Percentiles rank a stretch among this genome's conserved stretches.
Conservation (phyloP, 2,888 invertebrate species). For the Morpho deidamia region DNA sequence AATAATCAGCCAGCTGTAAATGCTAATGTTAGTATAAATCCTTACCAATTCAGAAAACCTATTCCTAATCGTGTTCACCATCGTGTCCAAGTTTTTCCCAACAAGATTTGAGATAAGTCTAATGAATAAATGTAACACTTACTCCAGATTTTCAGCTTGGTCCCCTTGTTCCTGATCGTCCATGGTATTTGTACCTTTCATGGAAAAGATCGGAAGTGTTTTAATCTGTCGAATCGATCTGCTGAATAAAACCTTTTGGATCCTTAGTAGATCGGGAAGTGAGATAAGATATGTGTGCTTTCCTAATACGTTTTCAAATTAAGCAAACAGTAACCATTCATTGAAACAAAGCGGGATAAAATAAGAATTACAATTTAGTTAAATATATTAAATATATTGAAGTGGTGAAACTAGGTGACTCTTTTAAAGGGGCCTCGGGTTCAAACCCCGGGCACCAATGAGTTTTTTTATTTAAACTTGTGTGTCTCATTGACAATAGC, state of each 20-base stretch:
- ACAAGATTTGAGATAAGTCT: slow-evolving; percentile 12
- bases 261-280: slow-evolving; percentile 1
- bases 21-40: not conserved
- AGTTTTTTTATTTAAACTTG: too few relatives aligned
- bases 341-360: not conserved
- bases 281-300: slow-evolving; percentile 4
- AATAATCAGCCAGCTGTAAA: too few relatives aligned
- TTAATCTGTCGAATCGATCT: slow-evolving; percentile 11
- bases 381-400: too few relatives aligned
- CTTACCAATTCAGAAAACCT: not conserved
- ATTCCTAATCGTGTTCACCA: not conserved
- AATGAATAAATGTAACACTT: slow-evolving; percentile 23
- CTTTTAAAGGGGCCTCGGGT: too few relatives aligned
- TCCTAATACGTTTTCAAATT: not conserved
- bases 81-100: slow-evolving; percentile 2
- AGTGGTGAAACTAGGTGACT: too few relatives aligned
- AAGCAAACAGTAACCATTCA: too few relatives aligned
- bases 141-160: slow-evolving; percentile 15
- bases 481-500: too few relatives aligned
- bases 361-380: too few relatives aligned
- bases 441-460: too few relatives aligned
- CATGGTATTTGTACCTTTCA: slow-evolving; percentile 8
- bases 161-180: slow-evolving; percentile 10
- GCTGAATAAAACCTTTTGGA: slow-evolving; percentile 10
- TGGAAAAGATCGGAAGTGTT: slow-evolving; percentile 11